phyloP scores from a whole-genome alignment of 2,113 vertebrate species.

The Cyprinodon brontotheroides region DNA sequence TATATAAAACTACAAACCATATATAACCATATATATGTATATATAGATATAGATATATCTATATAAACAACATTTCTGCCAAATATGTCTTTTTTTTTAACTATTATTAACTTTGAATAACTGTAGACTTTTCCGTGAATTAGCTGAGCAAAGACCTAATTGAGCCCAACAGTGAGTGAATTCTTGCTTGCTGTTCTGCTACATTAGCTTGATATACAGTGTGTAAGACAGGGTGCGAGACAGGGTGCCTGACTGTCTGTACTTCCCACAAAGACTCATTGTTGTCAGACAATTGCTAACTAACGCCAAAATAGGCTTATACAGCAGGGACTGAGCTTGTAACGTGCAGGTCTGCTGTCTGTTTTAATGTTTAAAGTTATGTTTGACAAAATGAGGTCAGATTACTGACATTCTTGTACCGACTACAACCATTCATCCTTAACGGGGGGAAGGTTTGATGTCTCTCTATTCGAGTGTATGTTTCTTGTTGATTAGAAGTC shows the following conservation, averaged over 20 bases:
- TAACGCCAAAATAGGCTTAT: constrained; percentile 62
- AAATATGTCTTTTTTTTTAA: not conserved
- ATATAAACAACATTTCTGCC: too few relatives aligned
- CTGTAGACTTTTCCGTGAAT: constrained; percentile 19
- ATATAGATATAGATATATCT: too few relatives aligned
- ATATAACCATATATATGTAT: too few relatives aligned
- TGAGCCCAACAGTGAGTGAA: constrained; percentile 61
- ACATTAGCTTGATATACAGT: constrained; percentile 72
- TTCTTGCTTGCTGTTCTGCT: constrained; percentile 60
- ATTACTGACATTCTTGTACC: constrained; percentile 46
- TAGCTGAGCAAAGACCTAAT: constrained; percentile 61
- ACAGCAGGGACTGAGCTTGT: constrained; percentile 9
- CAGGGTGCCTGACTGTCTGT: constrained; percentile 76
- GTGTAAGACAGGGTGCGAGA: constrained; percentile 68
- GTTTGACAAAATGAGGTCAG: constrained; percentile 62
- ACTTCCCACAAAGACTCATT: constrained; percentile 69
- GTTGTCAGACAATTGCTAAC: constrained; percentile 67
- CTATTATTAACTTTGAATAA: not conserved
- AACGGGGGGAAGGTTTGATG: constrained; percentile 20
- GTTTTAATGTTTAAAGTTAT: constrained; percentile 42
- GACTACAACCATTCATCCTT: constrained; percentile 26
- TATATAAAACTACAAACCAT: too few relatives aligned
- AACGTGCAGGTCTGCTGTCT: constrained; percentile 39
- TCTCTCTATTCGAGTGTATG: not conserved
- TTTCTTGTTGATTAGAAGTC: not conserved